Conservation (phyloP, 2,888 invertebrate species). For the Dysmachus trigonus region DNA sequence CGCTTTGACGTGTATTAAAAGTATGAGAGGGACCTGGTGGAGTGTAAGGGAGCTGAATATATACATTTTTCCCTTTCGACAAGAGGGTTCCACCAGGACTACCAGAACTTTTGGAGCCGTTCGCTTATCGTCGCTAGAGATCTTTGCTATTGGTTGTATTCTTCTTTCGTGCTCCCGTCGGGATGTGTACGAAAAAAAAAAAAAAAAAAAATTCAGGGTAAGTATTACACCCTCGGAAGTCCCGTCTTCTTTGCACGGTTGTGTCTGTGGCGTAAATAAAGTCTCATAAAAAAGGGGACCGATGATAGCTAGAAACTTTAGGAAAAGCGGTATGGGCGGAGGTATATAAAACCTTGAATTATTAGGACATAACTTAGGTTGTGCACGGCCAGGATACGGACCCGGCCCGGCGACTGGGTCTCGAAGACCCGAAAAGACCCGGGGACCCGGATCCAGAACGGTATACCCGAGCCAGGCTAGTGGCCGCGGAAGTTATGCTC, state of each 20-base stretch:
- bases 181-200: conserved; percentile 12
- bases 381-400: neutral
- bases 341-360: conserved; percentile 40
- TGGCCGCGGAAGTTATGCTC: conserved; percentile 29
- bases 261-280: conserved; percentile 36
- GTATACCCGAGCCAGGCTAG: neutral
- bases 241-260: neutral
- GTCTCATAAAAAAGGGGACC: conserved; percentile 37
- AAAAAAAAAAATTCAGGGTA: conserved; percentile 3
- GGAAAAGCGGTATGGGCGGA: neutral
- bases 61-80: conserved; percentile 8
- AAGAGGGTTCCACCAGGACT: conserved; percentile 20
- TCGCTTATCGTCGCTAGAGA: conserved; percentile 52
- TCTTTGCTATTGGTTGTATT: conserved; percentile 53
- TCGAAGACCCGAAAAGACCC: neutral
- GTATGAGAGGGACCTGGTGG: neutral
- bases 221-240: neutral
- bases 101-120: conserved; percentile 48
- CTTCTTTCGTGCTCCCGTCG: conserved; percentile 35
- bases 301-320: conserved; percentile 34
- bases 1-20: neutral
- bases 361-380: conserved; percentile 39
- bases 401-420: neutral
- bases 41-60: conserved; percentile 4
- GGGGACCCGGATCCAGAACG: neutral